Base-by-base conservation (phyloP, 2,113 vertebrate species). In the Grammomys dolichurus region DNA sequence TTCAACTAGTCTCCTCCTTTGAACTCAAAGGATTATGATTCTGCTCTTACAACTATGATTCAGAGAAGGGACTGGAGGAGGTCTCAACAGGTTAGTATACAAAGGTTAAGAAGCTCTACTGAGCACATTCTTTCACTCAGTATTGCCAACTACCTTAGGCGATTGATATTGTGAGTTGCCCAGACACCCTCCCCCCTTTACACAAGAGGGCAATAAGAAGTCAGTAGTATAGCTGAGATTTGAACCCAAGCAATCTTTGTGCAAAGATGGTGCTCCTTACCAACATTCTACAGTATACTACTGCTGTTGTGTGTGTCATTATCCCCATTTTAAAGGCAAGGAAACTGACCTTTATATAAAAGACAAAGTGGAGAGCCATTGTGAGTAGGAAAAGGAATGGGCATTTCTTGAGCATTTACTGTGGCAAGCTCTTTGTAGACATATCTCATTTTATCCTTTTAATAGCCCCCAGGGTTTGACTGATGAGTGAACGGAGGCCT, bases 391-490 rank as follows among this genome's bases (percentile, higher is more conserved):
- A 72, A 93, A 92, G 7, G 60, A 77, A 86, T 36, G 58, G 58
- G 22, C 13, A 46, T 95, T 96, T 97, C 46, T 92, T 76, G 28
- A 90, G 75, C 75, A 93, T 24, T 78, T 92, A 87, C 6, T 46
- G 8, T 72, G 84, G 56, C 72, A 88, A 63, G 33, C 19, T 63
- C 28, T 93, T 91, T 95, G 91, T 56, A 87, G 63, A 60, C 33
- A 46, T 70, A 91, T 86, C 60, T 76, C 26, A 94, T 91, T 95
- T 94, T 81, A 85, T 58, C 40, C 40, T 93, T 28, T 93, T 90
- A n/a, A 77, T 33, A 72, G 28, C 16, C 76, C 76, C 88, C 24
- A 60, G 87, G 8, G 11, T 73, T 94, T 82, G 58, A 95, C 60
- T 69, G 67, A 87, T 87, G 84, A 91, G 67, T 78, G 81, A 89